phyloP scores from a whole-genome alignment of 2,888 invertebrate species.

The Eupithecia abbreviata region DNA sequence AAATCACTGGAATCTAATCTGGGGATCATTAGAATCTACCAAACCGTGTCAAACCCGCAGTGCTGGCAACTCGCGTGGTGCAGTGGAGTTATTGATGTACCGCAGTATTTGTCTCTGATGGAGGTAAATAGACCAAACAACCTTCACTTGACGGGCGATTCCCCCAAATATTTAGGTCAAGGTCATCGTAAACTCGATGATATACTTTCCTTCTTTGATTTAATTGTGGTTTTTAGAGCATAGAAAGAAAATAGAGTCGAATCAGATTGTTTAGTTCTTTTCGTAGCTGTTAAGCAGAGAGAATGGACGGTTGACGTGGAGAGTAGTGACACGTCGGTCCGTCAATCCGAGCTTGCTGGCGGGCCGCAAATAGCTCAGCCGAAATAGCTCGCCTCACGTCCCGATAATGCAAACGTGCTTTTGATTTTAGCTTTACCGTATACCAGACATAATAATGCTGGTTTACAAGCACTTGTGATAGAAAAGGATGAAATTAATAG shows the following conservation, averaged over 20 bases:
- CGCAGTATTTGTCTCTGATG: conserved; percentile 40
- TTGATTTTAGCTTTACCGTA: conserved; percentile 75
- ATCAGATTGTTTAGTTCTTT: conserved; percentile 46
- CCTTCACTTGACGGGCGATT: conserved; percentile 46
- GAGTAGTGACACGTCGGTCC: conserved; percentile 78
- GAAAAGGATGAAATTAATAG: conserved; percentile 22
- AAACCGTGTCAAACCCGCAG: conserved; percentile 23
- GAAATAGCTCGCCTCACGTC: conserved; percentile 79
- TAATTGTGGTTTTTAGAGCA: conserved; percentile 11
- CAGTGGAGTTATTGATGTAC: conserved; percentile 33
- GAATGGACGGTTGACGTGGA: conserved; percentile 66
- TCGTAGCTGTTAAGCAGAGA: conserved; percentile 61
- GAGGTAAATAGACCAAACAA: conserved; percentile 50
- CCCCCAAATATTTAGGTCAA: conserved; percentile 76
- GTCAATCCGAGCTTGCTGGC: conserved; percentile 82
- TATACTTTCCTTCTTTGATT: conserved; percentile 31
- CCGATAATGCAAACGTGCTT: conserved; percentile 80
- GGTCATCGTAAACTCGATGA: conserved; percentile 64
- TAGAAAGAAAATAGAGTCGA: conserved; percentile 4
- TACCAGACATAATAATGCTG: conserved; percentile 55
- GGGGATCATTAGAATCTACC: conserved; percentile 30
- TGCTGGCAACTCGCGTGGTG: conserved; percentile 19
- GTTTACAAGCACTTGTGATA: conserved; percentile 29
- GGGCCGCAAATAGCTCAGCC: conserved; percentile 75
- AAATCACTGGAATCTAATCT: conserved; percentile 35